Percentiles rank a stretch among this genome's conserved stretches.
Conservation (phyloP, 2,113 vertebrate genomes). For the Carassius carassius region DNA sequence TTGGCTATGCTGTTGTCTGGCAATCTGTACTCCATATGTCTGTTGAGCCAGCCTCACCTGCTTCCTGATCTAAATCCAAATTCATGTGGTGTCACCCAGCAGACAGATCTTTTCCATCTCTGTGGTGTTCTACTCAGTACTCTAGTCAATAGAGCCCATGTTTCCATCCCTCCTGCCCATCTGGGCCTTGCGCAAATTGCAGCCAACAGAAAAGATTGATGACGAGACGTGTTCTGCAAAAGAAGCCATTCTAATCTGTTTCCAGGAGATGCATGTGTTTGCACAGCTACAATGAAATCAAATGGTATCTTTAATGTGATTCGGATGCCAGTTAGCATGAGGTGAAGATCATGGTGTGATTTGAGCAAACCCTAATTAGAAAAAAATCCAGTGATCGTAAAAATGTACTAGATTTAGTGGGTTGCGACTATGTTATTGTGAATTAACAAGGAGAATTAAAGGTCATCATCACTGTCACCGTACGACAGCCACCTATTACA, state of each 20-base stretch:
- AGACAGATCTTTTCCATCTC: constrained; percentile 25
- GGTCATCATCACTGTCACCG: neutral
- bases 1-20: neutral
- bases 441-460: neutral
- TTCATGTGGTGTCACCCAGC: neutral
- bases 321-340: constrained; percentile 7
- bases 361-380: neutral
- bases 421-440: neutral
- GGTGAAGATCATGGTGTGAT: neutral
- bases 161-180: constrained; percentile 6
- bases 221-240: neutral
- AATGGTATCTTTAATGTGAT: constrained; percentile 1
- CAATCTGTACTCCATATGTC: neutral
- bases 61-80: constrained; percentile 23
- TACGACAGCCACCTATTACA: neutral
- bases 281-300: constrained; percentile 20
- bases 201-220: constrained; percentile 14
- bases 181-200: neutral
- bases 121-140: neutral
- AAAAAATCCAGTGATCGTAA: neutral
- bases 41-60: constrained; percentile 22
- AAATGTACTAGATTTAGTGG: neutral
- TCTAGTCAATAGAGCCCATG: neutral
- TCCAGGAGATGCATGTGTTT: constrained; percentile 29
- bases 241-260: constrained; percentile 22